A percentile compares a stretch with the other conserved stretches of the same genome.
Conservation (phyloP, 2,797 vertebrate species). For the Acanthopagrus latus region DNA sequence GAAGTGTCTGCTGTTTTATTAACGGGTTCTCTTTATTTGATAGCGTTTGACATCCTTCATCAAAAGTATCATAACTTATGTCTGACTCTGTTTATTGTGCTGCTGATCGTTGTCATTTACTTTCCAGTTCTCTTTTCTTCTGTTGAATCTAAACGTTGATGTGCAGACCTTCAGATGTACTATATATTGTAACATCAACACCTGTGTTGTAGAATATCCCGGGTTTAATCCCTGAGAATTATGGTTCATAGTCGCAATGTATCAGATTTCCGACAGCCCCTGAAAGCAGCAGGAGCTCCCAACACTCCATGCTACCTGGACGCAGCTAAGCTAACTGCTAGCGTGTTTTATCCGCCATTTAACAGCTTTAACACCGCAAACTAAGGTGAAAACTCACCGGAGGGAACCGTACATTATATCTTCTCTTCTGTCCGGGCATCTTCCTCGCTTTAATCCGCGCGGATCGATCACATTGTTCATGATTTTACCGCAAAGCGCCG, state of each 20-base stretch:
- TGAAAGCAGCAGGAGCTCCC: conserved; percentile 37
- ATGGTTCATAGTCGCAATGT: background rate
- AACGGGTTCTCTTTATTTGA: background rate
- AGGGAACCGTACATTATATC: conserved; percentile 82
- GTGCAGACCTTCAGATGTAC: background rate
- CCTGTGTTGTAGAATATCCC: background rate
- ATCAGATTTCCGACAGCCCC: background rate
- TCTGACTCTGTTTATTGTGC: too few relatives aligned
- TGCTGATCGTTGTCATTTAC: background rate
- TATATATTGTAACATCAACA: fast-evolving
- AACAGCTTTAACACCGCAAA: fast-evolving
- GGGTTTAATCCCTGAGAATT: too few relatives aligned
- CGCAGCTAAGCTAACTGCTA: conserved; percentile 23
- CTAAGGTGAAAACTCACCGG: conserved; percentile 76
- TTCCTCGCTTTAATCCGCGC: conserved; percentile 45
- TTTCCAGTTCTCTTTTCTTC: background rate
- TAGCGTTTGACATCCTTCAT: background rate
- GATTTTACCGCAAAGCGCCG: conserved; percentile 65
- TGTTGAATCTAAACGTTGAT: background rate
- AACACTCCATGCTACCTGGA: background rate
- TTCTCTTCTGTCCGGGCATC: conserved; percentile 84
- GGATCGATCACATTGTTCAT: conserved; percentile 73
- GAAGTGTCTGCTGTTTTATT: background rate
- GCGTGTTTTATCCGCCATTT: background rate
- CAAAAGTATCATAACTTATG: background rate